Evolutionary conservation across 2,797 vertebrate species (phyloP).

Genomic region (Pterois miles): DNA sequence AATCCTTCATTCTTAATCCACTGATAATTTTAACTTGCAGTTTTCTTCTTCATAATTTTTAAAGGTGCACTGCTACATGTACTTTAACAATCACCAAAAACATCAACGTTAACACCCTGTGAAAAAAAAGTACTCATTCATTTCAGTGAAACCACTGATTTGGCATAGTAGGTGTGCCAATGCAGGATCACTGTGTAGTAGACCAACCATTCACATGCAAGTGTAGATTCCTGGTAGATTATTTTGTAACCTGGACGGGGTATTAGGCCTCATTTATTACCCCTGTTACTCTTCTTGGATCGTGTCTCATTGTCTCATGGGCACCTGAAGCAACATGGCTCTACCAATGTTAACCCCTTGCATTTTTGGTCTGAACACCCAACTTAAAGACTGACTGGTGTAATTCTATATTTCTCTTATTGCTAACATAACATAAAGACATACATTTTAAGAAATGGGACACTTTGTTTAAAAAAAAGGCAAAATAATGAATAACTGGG

Average conservation of each 20-base stretch:
- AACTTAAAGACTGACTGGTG: not conserved
- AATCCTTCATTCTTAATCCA: not conserved
- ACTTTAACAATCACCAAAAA: not conserved
- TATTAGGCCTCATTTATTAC: not conserved
- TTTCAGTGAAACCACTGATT: not conserved
- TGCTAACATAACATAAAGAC: not conserved
- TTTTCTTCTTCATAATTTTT: not conserved
- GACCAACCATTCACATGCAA: not conserved
- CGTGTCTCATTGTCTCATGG: not conserved
- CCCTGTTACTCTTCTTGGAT: not conserved
- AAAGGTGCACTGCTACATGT: not conserved
- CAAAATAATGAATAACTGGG: not conserved
- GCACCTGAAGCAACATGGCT: not conserved
- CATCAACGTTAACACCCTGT: not conserved
- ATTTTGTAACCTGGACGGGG: not conserved
- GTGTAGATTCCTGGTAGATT: not conserved
- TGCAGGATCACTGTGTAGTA: not conserved
- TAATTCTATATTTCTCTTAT: not conserved
- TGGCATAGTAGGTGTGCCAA: not conserved
- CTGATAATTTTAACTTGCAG: not conserved
- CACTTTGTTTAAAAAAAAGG: not conserved
- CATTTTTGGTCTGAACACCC: not conserved
- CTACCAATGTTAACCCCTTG: not conserved
- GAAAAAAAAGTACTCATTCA: not conserved
- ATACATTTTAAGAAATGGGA: not conserved